A percentile compares a stretch with the other conserved stretches of the same genome.
Conservation (phyloP, 2,113 vertebrate species). For the Passer domesticus region DNA sequence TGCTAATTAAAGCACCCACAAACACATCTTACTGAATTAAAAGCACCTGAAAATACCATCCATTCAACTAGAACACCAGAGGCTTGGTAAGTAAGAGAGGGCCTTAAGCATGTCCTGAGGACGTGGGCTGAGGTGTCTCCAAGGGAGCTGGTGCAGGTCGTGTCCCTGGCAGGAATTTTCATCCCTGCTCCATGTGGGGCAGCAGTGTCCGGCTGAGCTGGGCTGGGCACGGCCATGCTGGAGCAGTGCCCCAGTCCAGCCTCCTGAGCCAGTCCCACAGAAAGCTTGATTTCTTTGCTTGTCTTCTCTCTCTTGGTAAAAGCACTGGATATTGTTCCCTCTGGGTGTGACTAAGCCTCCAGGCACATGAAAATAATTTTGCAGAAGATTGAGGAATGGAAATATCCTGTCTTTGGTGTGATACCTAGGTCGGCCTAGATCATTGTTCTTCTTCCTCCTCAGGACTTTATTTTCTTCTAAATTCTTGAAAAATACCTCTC, state of each 20-base stretch:
- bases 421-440: background rate
- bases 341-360: conserved; percentile 8
- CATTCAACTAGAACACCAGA: background rate
- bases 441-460: background rate
- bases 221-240: rapidly evolving
- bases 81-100: background rate
- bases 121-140: rapidly evolving
- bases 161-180: background rate
- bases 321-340: background rate
- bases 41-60: conserved; percentile 21
- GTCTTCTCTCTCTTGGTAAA: background rate
- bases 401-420: background rate
- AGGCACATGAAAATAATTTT: background rate
- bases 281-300: background rate
- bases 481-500: background rate
- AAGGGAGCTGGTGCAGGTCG: background rate
- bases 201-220: rapidly evolving
- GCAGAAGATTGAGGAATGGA: background rate
- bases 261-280: background rate
- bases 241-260: rapidly evolving
- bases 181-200: background rate
- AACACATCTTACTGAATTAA: conserved; percentile 34
- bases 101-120: background rate
- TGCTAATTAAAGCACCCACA: conserved; percentile 67
- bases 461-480: background rate